phyloP scores from a whole-genome alignment of 2,113 vertebrate species.

The Lethenteron reissneri region DNA sequence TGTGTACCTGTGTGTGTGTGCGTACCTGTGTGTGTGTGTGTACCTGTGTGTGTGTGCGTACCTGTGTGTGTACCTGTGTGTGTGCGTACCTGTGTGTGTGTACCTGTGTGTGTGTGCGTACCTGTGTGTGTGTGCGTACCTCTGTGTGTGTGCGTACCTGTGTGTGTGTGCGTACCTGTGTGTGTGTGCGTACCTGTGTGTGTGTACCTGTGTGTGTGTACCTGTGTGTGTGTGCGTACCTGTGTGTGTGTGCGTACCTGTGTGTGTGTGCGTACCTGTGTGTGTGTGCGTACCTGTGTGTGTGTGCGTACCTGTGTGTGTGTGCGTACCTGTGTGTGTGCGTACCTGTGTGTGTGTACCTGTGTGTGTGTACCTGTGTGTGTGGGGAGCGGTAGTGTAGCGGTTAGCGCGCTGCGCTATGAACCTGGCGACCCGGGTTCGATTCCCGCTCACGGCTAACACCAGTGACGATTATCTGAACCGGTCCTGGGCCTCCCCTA shows the following conservation, averaged over 20 bases:
- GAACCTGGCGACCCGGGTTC: too few relatives aligned
- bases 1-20: not conserved
- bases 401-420: too few relatives aligned
- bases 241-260: not conserved
- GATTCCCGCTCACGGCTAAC: too few relatives aligned
- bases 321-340: not conserved
- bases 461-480: too few relatives aligned
- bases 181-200: not conserved
- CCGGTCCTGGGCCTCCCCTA: too few relatives aligned
- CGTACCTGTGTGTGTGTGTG: not conserved
- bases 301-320: not conserved
- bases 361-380: not conserved
- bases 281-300: not conserved
- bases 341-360: not conserved
- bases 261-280: not conserved
- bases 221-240: not conserved
- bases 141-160: not conserved
- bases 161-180: not conserved
- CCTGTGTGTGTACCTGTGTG: not conserved
- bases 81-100: not conserved
- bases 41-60: not conserved
- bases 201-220: not conserved
- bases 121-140: not conserved
- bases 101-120: not conserved
- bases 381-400: too few relatives aligned